Evolutionary conservation across 2,888 invertebrate genomes (phyloP), one percentile per base, ranked within the genome.

Genomic region (Melanostoma scalare): DNA sequence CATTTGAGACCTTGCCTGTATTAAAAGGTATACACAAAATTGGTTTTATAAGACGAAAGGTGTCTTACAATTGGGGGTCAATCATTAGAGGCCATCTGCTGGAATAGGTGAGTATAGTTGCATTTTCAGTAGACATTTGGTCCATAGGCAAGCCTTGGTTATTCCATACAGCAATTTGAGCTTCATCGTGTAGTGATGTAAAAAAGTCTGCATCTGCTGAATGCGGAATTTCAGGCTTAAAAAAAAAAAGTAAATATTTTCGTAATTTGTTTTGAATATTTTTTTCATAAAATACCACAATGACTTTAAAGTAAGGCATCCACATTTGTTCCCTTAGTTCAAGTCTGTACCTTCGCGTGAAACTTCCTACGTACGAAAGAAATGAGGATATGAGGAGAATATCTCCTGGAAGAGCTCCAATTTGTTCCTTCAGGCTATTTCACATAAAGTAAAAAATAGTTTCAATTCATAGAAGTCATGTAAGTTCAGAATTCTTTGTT

Each of bases 31-130:
- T 30, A 2, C 1, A 4, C 5, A 40, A 1, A 31, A 33, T 33
- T 52, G 1, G 4, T 20, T 20, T 20, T 20, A 20, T 20, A 1
- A 20, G 20, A 20, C 1, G 1, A 20, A 20, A 20, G 2, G 3
- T 48, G 4, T 6, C 92, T 91, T 88, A 94, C 93, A 95, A 89
- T 91, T 98, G 98, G 0, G 98, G 98, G 92, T 99, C 98, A 87
- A 99, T 98, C 94, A 98, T 97, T 44, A 98, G 92, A 0, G 98
- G 98, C 98, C 98, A 99, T 58, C 98, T 93, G 33, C 97, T 95
- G 0, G 98, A 97, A 90, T 96, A 96, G 30, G 95, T 95, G 77
- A 98, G 92, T 86, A 99, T 98, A 46, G 97, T 97, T 6, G 98
- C 98, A 90, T 99, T 99, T 91, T 98, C 98, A 0, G 97, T 94